Base-by-base conservation (phyloP, 2,888 invertebrate genomes). In the Eurois occulta region DNA sequence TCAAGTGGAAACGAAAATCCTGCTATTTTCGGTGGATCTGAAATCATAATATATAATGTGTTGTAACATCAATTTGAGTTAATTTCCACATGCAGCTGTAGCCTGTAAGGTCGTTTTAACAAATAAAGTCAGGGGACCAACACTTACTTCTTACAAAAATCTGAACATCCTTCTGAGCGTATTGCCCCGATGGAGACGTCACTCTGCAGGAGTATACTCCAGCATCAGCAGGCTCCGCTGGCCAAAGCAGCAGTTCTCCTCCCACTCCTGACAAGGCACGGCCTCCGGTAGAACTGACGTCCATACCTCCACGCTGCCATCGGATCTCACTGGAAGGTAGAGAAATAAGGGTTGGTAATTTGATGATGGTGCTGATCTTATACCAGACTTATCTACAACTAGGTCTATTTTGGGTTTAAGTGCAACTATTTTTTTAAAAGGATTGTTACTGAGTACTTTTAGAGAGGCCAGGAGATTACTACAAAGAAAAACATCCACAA, bases 1-100 rank as follows among this genome's bases (percentile, higher is more conserved):
- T 98, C 98, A 75, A 97, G 97, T 0, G 99, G 98, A 92, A 99
- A 99, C 46, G 97, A 97, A 93, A 99, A 99, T 8, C 98, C 98
- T 87, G 98, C 98, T 92, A 99, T 98, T 90, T 98, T 98, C 11
- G 99, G 99, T 21, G 98, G 98, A 97, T 97, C 98, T 97, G 94
- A 64, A 87, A 91, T 84, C 77, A 84, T 73, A 74, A 8, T 48
- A 21, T 64, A 60, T 11, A 67, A 43, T 32, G 8, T 71, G n/a
- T 48, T 18, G 4, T 52, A 16, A 46, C 28, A 32, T 65, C n/a
- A 41, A 6, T 16, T 8, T 1, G 16, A 64, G 13, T 41, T 16
- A 62, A 35, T 4, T 21, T 10, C 16, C 41, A n/a, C 41, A 65
- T 16, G 8, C n/a, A 38, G 38, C 7, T n/a, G n/a, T 18, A 18